Evolutionary conservation across 2,888 invertebrate genomes (phyloP), one percentile per base, ranked within the genome.

Genomic region (Andrena marginata): DNA sequence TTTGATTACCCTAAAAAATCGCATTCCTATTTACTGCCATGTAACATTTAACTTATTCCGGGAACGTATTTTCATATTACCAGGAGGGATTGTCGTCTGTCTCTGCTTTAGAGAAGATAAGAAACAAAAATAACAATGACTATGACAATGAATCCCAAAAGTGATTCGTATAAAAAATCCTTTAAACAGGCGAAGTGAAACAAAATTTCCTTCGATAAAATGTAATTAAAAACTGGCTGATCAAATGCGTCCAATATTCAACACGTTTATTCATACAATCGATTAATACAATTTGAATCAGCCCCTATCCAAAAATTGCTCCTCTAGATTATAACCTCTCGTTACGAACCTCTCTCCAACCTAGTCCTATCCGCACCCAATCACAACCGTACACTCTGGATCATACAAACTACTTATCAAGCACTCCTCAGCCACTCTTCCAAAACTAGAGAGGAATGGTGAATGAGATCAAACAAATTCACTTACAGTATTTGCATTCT

Each of bases 271-370:
- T 59, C 42, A 4, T 29, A 5, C 3, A 29, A 10, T 59, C 59
- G 2, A 2, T 29, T 10, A 29, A 16, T 33, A n/a, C 1, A 56
- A 68, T 56, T 56, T 23, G 26, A 35, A n/a, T 35, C 68, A 69
- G 10, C 10, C 56, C 1, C 56, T 20, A 20, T 26, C 23, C 5
- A 59, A 23, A 49, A n/a, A 33, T 75, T 1, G 3, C 31, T 16
- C 3, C 2, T 60, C 29, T 13, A 51, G 29, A 29, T 29, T 29
- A 29, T 29, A 29, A 29, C 29, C 29, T 60, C 60, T 31, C 4
- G 13, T 70, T 20, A 4, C 29, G 26, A 63, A 29, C 13, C 70
- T 8, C 7, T 59, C 56, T n/a, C 42, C 49, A 72, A 26, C 49
- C 16, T 56, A 63, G 2, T 10, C 7, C 35, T 54, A 13, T 33